Conservation (phyloP, 2,797 vertebrate genomes). For the Dromococcyx pavoninus region DNA sequence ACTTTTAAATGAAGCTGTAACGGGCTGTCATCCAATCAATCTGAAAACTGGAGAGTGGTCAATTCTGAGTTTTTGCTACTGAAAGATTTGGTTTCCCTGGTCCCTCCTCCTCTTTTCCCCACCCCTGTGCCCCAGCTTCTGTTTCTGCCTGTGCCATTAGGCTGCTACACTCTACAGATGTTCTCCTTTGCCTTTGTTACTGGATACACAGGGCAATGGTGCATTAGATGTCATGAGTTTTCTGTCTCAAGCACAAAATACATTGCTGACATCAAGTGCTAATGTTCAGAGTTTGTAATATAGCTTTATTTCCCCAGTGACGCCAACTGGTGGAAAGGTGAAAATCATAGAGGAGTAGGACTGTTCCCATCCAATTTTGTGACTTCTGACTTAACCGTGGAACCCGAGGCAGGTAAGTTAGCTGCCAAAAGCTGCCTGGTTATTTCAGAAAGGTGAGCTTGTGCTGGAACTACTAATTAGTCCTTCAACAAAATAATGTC, state of each 20-base stretch:
- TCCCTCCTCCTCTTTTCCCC: not conserved
- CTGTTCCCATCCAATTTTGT: constrained; percentile 98
- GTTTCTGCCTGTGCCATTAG: not conserved
- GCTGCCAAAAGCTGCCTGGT: not conserved
- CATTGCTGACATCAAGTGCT: fast-evolving
- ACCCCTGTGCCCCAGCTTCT: not conserved
- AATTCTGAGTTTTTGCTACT: not conserved
- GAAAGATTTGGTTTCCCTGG: not conserved
- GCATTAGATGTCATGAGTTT: not conserved
- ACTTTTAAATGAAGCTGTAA: not conserved
- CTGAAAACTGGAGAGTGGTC: not conserved
- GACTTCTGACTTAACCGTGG: constrained; percentile 87
- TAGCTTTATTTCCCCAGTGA: constrained; percentile 79
- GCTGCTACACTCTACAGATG: not conserved
- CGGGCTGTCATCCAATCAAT: not conserved
- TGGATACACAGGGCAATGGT: not conserved
- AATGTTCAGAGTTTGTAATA: not conserved
- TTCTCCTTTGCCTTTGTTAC: not conserved
- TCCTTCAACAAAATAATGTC: not conserved
- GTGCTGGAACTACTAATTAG: not conserved
- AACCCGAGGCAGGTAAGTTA: constrained; percentile 87
- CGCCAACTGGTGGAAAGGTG: constrained; percentile 99
- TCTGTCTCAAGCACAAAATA: not conserved
- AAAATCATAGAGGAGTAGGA: constrained; percentile 94
- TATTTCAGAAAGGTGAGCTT: not conserved